phyloP scores from a whole-genome alignment of 2,113 vertebrate species.

The Hassar affinis region DNA sequence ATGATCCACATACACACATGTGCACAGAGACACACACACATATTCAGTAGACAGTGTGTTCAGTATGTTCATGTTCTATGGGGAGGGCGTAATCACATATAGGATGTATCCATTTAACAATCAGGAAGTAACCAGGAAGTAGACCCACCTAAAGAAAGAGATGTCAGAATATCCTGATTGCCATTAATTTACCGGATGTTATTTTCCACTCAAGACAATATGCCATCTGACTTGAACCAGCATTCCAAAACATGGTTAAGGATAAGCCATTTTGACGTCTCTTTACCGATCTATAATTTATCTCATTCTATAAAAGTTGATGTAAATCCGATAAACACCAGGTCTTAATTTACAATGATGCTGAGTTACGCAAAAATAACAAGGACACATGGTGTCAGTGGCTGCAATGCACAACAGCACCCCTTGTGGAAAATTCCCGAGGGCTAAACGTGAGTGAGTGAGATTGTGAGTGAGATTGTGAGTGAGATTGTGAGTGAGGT shows the following conservation, averaged over 20 bases:
- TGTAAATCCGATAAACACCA: background rate
- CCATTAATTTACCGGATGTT: background rate
- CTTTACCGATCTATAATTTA: background rate
- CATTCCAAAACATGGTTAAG: background rate
- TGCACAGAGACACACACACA: background rate
- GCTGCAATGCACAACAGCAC: too few species aligned
- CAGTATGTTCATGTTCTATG: constrained; percentile 30
- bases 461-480: too few species aligned
- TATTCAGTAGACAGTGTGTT: background rate
- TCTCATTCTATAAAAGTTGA: background rate
- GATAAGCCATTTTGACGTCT: background rate
- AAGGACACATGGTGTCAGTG: too few species aligned
- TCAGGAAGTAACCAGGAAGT: constrained; percentile 46
- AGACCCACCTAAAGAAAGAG: constrained; percentile 25
- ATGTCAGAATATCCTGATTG: constrained; percentile 46
- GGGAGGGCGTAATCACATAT: constrained; percentile 41
- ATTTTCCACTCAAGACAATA: constrained; percentile 19
- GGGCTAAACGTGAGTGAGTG: too few species aligned
- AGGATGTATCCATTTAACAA: constrained; percentile 19
- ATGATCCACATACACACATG: too few species aligned
- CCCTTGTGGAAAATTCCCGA: too few species aligned
- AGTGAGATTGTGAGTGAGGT: too few species aligned
- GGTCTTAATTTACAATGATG: background rate
- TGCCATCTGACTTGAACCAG: background rate
- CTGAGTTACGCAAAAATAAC: background rate